Conservation (phyloP, 2,113 vertebrate genomes). For the Zosterops pallidus region DNA sequence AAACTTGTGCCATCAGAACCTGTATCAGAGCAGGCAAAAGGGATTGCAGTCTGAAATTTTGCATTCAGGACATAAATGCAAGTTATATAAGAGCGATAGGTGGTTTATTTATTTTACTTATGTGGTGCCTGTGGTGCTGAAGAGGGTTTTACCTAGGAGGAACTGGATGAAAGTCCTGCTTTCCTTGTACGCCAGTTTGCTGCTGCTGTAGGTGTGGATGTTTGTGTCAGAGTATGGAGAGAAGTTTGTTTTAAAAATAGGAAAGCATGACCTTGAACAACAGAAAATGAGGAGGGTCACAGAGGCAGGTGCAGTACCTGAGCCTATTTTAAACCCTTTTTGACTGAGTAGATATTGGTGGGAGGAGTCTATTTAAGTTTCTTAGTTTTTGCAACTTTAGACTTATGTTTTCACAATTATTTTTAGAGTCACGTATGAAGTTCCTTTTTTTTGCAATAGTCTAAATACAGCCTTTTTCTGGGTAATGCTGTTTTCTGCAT, state of each 20-base stretch:
- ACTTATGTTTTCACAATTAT: neutral
- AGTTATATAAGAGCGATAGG: neutral
- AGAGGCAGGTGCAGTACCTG: slow-evolving; percentile 16
- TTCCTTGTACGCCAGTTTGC: neutral
- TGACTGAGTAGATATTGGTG: neutral
- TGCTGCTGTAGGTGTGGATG: neutral
- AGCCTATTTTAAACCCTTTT: neutral
- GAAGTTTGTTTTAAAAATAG: neutral
- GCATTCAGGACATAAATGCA: neutral
- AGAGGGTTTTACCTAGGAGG: neutral
- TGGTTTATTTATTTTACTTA: neutral
- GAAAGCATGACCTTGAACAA: neutral
- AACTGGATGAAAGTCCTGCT: neutral
- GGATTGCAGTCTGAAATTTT: neutral
- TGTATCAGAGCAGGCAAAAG: neutral
- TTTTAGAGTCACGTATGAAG: neutral
- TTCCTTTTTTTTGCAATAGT: neutral
- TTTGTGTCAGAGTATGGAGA: neutral
- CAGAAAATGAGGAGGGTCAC: neutral
- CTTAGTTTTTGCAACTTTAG: neutral
- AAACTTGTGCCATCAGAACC: neutral
- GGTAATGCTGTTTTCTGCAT: neutral
- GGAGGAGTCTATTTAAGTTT: neutral
- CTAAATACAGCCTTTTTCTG: neutral
- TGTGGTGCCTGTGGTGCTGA: neutral